Base-by-base conservation (phyloP, 2,113 vertebrate genomes). In the Ophthalmolycus amberensis region DNA sequence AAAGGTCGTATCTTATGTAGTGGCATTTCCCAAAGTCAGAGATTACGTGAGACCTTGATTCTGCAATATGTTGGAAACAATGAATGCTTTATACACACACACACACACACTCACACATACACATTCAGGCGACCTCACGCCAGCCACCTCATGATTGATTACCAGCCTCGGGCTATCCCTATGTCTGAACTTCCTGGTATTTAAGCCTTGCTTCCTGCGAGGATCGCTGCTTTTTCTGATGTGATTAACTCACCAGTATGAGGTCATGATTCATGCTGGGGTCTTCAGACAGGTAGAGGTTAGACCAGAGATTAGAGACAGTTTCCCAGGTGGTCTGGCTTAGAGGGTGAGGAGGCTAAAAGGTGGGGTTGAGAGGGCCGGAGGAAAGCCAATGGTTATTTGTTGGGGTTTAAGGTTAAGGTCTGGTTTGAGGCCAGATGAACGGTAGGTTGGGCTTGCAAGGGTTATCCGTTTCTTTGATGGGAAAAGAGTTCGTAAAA, bases 151-250 rank as follows among this genome's bases (percentile, higher is more conserved):
- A 67, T 92, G 90, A 89, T 91, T 91, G 92, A 95, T 95, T 90
- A 92, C 88, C 40, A 38, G 87, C 91, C 89, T 79, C 5, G 3
- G 83, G 93, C 86, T 83, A 73, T 86, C 79, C 83, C 85, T 82
- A 60, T 86, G 56, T 88, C 81, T 88, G 79, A 85, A 92, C 91
- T 93, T 93, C 90, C 92, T 94, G 90, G 73, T 84, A 88, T 88
- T 88, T 86, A 93, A 88, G 80, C 80, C 72, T 52, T 54, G 83
- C 81, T 91, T 92, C 90, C 91, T 91, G 86, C 25, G 37, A 75
- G 85, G 84, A 86, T 85, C 84, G 73, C 67, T 88, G 88, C 81
- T 64, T 88, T 92, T 76, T 85, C 75, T 73, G 81, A 89, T 88
- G 85, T 91, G 68, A 92, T 93, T 92, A 93, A 85, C 78, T 85